phyloP scores from a whole-genome alignment of 2,113 vertebrate genomes.

The Penelope pileata region DNA sequence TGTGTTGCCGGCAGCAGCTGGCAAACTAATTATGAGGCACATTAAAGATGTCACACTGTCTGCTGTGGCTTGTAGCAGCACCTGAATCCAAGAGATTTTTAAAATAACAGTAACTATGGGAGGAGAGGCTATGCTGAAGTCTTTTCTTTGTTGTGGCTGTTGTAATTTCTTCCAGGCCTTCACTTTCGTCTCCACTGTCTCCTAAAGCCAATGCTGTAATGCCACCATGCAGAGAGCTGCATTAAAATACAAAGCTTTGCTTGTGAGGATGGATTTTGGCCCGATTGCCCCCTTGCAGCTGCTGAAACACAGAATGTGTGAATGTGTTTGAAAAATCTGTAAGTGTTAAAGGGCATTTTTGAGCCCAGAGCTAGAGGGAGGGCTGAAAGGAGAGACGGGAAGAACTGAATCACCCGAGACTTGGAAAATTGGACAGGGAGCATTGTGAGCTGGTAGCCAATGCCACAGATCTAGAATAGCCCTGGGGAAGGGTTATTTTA shows the following conservation, averaged over 20 bases:
- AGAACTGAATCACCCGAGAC: conserved; percentile 53
- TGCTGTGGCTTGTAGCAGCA: conserved; percentile 4
- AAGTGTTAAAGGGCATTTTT: conserved; percentile 49
- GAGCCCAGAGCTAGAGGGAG: conserved; percentile 26
- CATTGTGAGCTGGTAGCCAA: conserved; percentile 29
- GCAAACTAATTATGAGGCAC: not conserved
- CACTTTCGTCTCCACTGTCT: not conserved
- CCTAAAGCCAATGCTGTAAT: conserved; percentile 41
- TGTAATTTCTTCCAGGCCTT: conserved; percentile 14
- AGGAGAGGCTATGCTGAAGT: not conserved
- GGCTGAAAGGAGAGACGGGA: conserved; percentile 40
- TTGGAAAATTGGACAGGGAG: conserved; percentile 52
- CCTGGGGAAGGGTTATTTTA: conserved; percentile 39
- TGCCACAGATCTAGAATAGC: not conserved
- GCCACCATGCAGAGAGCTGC: conserved; percentile 33
- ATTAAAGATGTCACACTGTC: not conserved
- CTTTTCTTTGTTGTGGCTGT: not conserved
- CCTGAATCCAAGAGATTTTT: not conserved
- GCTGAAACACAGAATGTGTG: conserved; percentile 36
- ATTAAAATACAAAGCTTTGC: conserved; percentile 64
- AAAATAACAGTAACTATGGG: not conserved
- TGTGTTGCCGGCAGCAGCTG: not conserved
- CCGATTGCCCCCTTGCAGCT: conserved; percentile 41
- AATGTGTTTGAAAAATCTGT: conserved; percentile 44
- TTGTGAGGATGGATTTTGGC: conserved; percentile 61